Evolutionary conservation across 2,113 vertebrate genomes (phyloP).

Genomic region (Tupaia tana): DNA sequence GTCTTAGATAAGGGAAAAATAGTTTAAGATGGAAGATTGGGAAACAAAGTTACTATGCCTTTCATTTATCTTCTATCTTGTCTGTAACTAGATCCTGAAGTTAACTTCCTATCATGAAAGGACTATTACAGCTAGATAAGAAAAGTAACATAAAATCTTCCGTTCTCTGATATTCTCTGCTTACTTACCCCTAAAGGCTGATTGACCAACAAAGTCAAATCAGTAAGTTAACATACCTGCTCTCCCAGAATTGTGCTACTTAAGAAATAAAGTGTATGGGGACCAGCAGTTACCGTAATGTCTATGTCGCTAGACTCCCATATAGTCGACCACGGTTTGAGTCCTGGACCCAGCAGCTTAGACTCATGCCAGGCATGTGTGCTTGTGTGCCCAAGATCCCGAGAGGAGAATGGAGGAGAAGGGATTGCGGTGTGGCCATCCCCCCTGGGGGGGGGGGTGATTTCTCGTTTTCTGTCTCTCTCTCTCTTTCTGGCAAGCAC

Average conservation of each 20-base stretch:
- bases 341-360: no score
- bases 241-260: background rate
- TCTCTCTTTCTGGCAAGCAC: no score
- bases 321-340: no score
- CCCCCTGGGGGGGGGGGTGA: no score
- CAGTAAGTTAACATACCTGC: background rate
- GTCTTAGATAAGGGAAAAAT: background rate
- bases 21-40: background rate
- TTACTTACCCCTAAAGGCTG: background rate
- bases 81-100: conserved; percentile 15
- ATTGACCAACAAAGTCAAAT: background rate
- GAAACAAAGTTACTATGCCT: background rate
- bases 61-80: conserved; percentile 24
- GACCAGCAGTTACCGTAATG: no score
- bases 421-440: no score
- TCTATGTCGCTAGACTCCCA: no score
- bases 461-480: no score
- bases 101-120: background rate
- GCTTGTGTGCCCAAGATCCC: no score
- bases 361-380: no score
- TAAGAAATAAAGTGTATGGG: background rate
- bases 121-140: background rate
- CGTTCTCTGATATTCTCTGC: background rate
- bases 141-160: background rate
- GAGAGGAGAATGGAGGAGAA: no score